These are phyloP conservation scores for Drosophila pruinosa DNA, from an alignment of 1,140 invertebrate genomes.

Conservation along the genomic window DNA sequence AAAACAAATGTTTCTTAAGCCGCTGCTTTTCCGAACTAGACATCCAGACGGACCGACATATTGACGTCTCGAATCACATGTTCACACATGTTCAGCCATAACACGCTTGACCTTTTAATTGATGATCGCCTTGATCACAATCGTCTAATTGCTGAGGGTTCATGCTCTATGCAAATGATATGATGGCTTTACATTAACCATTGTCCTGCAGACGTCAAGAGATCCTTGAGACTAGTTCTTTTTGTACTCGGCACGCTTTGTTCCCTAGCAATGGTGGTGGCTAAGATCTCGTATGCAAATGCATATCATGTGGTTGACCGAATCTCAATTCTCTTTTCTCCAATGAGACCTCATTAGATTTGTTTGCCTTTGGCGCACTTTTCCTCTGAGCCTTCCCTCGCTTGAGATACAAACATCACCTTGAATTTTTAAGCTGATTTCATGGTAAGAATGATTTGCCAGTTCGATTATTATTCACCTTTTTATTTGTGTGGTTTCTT, in stretches of 20 bases:
- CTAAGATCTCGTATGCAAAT: slow-evolving; percentile 49
- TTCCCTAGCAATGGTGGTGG: not conserved
- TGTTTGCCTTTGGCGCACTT: slow-evolving; percentile 69
- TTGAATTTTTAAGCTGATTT: slow-evolving; percentile 75
- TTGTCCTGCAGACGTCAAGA: slow-evolving; percentile 39
- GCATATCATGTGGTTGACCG: slow-evolving; percentile 62
- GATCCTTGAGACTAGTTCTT: slow-evolving; percentile 29
- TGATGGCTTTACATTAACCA: slow-evolving; percentile 18
- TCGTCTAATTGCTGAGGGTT: slow-evolving; percentile 46
- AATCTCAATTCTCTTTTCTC: slow-evolving; percentile 29
- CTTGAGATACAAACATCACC: slow-evolving; percentile 51
- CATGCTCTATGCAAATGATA: slow-evolving; percentile 54
- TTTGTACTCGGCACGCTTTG: slow-evolving; percentile 18
- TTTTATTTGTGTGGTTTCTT: slow-evolving; percentile 33
- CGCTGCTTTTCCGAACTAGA: not conserved
- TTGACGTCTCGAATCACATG: slow-evolving; percentile 12
- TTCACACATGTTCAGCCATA: slow-evolving; percentile 27
- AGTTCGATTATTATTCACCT: slow-evolving; percentile 38
- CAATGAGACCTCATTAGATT: slow-evolving; percentile 56
- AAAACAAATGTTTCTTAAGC: slow-evolving; percentile 53
- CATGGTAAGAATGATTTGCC: slow-evolving; percentile 68
- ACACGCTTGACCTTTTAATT: slow-evolving; percentile 76
- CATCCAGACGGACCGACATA: not conserved
- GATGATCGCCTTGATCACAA: slow-evolving; percentile 42
- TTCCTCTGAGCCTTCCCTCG: slow-evolving; percentile 33